Evolutionary conservation across 2,113 vertebrate genomes (phyloP), one percentile per base, ranked within the genome.

Genomic region (Bambusicola thoracicus): DNA sequence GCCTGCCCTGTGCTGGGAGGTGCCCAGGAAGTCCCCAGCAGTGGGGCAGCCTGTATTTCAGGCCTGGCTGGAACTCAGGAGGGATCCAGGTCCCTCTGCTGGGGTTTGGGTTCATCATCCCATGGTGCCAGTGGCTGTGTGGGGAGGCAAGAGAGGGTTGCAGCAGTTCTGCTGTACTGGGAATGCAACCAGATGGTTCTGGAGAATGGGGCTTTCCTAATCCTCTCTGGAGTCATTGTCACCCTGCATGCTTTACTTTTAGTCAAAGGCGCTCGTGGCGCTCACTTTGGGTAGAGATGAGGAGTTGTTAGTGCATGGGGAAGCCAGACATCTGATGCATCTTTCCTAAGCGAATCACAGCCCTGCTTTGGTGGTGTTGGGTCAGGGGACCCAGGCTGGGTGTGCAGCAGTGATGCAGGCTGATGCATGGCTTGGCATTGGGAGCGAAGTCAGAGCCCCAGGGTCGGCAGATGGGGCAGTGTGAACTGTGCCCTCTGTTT

Each of bases 161-260:
- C 9, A 13, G 43, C 18, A 55, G 11, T 38, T 63, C 29, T 53
- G 36, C 32, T 13, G 43, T 59, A 76, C 59, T 61, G 38, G 79
- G 70, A 66, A 44, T 61, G 63, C 74, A 80, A 21, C 58, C 89
- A 83, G 85, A 61, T 76, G 87, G 73, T 82, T 92, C 91, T 40
- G 29, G 27, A 84, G 73, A 69, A 10, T 59, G 5, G 9, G 55
- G 49, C 67, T 89, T 83, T 74, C 43, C 86, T 53, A 2, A 17
- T 80, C 69, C 40, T 70, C 24, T 46, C 29, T 19, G 40, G 20
- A 22, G 44, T n/a, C 61, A 22, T 21, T 40, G 67, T 85, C 62
- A 49, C 55, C 72, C 62, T 11, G 7, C 0, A 0, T 27, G 29
- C 72, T 88, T 69, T 81, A 46, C 69, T 88, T 85, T 79, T 46